A percentile compares a stretch with the other conserved stretches of the same genome.
Evolutionary conservation across 2,797 vertebrate species (phyloP).

Genomic region (Coregonus ussuriensis): DNA sequence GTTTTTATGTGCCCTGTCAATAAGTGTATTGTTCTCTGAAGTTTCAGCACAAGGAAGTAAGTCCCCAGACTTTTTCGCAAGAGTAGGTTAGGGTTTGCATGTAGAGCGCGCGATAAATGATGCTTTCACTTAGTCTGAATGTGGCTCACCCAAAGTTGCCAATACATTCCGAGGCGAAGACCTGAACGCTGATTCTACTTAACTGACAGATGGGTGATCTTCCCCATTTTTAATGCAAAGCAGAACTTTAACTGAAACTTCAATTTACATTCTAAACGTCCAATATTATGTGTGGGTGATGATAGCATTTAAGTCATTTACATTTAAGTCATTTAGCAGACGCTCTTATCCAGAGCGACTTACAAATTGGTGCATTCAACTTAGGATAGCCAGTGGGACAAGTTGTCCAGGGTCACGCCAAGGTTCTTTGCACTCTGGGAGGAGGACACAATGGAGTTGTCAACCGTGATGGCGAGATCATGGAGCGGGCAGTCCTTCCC

Average conservation of each 20-base stretch:
- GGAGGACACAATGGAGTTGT: no score
- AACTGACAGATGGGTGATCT: neutral
- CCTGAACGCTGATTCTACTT: neutral
- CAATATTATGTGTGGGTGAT: neutral
- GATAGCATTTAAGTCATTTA: slow-evolving; percentile 20
- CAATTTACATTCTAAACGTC: neutral
- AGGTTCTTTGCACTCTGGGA: no score
- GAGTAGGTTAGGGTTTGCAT: no score
- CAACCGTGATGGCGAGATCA: no score
- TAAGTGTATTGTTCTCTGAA: neutral
- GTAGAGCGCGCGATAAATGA: no score
- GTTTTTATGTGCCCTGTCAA: neutral
- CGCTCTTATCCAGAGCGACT: no score
- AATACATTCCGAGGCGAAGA: neutral
- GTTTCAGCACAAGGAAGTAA: neutral
- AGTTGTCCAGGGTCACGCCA: no score
- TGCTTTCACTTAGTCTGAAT: neutral
- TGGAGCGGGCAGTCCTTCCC: no score
- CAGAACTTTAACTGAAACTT: neutral
- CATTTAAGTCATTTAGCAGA: neutral
- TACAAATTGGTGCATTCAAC: no score
- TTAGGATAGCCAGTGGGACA: no score
- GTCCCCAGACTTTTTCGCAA: neutral
- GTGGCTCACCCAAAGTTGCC: neutral
- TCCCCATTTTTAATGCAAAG: neutral